Base-by-base conservation (phyloP, 92 coral and sea anemone species). In the Ricordea florida region DNA sequence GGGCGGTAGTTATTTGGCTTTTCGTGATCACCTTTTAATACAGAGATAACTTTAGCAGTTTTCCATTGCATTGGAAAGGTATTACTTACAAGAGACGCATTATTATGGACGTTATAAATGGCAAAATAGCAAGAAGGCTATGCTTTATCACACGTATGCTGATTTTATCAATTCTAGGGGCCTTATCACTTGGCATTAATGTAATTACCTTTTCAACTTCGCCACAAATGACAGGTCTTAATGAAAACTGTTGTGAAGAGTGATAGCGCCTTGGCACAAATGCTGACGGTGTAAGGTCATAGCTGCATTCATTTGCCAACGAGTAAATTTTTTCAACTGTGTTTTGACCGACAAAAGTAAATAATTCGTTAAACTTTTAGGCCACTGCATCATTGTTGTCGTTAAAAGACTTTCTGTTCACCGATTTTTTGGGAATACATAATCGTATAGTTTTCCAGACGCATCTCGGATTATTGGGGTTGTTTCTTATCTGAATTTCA, bases 381-480 rank as follows among this genome's bases (percentile, higher is more conserved):
- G 78, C 51, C 5, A 70, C 78, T 37, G 24, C 17, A 31, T 50
- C 32, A 10, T 50, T 66, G 33, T 69, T 46, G 18, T 50, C 36
- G 17, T 17, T 29, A 53, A 33, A 69, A 20, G 52, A 32, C 53
- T 57, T 72, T 22, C 69, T 37, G 27, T 31, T 36, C 25, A 38
- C 71, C 40, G 72, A 57, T 69, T 56, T 67, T 28, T 73, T 1
- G 17, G 85, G 78, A 29, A 80, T 49, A 46, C 70, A 80, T 20
- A 58, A 66, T 14, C 74, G 36, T 10, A 81, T 81, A 34, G 50
- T 48, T 28, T 81, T 72, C 87, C 81, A 81, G 25, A 72, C 10
- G 42, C 57, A 36, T 7, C 21, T 61, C 17, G 72, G 16, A 15
- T 41, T 53, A 18, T 64, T 42, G 16, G 72, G 57, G 27, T 59